Evolutionary conservation across 2,113 vertebrate species (phyloP), one percentile per base, ranked within the genome.

Genomic region (Cololabis saira): DNA sequence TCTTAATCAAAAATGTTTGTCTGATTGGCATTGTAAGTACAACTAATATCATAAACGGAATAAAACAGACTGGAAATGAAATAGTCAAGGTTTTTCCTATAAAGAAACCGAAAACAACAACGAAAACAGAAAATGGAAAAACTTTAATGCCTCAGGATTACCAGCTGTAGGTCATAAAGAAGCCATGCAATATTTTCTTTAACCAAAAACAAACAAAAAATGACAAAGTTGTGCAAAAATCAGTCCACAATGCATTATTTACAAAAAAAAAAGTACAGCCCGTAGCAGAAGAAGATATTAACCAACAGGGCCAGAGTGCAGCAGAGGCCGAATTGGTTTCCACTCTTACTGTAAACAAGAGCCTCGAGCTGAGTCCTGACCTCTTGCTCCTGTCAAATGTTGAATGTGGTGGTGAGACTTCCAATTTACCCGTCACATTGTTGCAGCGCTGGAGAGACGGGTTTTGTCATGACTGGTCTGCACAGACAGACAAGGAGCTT

Each of bases 331-430:
- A 71, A 79, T 47, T 71, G 65, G 55, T 80, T 73, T 86, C 65
- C 60, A 61, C 62, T 78, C 53, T 64, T 61, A 69, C 76, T 82
- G 66, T 84, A 83, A 87, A 91, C 83, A 82, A 77, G 59, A 10
- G 74, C 86, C 74, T 57, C 37, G 5, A 88, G 87, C 61, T 0
- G 21, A 82, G 66, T 76, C 71, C 52, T 79, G 66, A 86, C 87
- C 81, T 65, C 76, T 61, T 59, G 75, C 12, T 37, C 42, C 67
- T 78, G 68, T 84, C 82, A 83, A 81, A 87, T 69, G 77, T 67
- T 78, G 76, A 84, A 82, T 76, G 83, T 58, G 60, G 60, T 76
- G 51, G 77, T 61, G 63, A 76, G 80, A 82, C 79, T 84, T 90
- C 71, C 75, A 68, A 65, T 87, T 81, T 74, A 63, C 69, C 72